Evolutionary conservation across 2,113 vertebrate species (phyloP).

Genomic region (Uropsilus gracilis): DNA sequence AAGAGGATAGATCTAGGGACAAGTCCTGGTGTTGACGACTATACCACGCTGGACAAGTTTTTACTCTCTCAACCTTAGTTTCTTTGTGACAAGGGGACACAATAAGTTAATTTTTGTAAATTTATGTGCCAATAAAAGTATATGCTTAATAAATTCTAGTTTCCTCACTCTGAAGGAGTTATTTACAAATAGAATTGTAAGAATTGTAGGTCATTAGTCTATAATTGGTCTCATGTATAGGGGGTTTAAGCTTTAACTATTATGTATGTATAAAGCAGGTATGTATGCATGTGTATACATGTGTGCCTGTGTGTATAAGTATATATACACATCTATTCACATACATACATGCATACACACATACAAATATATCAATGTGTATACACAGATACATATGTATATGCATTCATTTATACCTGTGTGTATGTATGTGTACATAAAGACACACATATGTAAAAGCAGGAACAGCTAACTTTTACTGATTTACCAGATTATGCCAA

Average conservation of each 20-base stretch:
- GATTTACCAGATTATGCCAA: constrained; percentile 25
- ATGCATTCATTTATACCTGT: no score
- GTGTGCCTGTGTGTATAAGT: neutral
- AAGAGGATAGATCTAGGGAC: neutral
- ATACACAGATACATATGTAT: no score
- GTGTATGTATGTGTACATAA: no score
- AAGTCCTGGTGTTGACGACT: neutral
- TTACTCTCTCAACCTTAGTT: constrained; percentile 5
- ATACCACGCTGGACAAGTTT: neutral
- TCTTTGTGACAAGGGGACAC: constrained; percentile 4
- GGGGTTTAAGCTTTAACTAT: neutral
- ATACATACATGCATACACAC: neutral
- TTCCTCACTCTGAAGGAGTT: neutral
- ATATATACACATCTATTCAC: neutral
- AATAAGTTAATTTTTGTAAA: neutral
- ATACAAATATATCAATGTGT: neutral
- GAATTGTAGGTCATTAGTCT: constrained; percentile 15
- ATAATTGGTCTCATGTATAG: neutral
- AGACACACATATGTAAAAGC: neutral
- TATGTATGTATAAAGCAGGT: neutral
- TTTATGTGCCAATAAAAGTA: neutral
- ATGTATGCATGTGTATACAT: no score
- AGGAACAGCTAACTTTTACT: neutral
- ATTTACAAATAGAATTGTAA: neutral
- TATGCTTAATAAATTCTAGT: neutral